A percentile compares a stretch with the other conserved stretches of the same genome.
Evolutionary conservation across 2,113 vertebrate genomes (phyloP).

Genomic region (Oryzias melastigma): DNA sequence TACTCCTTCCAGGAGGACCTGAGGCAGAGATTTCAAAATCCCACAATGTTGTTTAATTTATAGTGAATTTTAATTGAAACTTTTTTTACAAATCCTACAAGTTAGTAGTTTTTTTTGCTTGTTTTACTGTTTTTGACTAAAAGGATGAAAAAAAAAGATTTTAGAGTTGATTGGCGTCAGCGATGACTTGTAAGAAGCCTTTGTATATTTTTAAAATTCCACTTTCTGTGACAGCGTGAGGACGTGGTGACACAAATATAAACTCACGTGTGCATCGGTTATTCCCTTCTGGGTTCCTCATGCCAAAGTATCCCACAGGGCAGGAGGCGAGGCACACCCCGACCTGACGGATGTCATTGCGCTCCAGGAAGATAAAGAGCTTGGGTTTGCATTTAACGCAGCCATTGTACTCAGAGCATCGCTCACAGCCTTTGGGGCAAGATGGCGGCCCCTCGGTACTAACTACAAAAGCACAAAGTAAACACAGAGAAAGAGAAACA

Average conservation of each 20-base stretch:
- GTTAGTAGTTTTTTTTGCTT: too few relatives aligned
- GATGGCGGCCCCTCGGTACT: conserved; percentile 88
- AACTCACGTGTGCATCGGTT: conserved; percentile 98
- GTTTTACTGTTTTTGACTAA: too few relatives aligned
- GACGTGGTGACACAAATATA: conserved; percentile 5
- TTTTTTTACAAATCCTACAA: too few relatives aligned
- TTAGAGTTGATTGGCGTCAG: too few relatives aligned
- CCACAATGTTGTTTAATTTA: too few relatives aligned
- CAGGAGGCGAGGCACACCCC: conserved; percentile 94
- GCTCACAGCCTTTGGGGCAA: conserved; percentile 93
- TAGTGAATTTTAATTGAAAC: too few relatives aligned
- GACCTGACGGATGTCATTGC: conserved; percentile 93
- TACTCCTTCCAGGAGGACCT: too few relatives aligned
- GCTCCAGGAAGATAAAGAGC: conserved; percentile 96
- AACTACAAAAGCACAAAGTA: conserved; percentile 74
- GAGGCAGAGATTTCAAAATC: too few relatives aligned
- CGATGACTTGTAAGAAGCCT: too few relatives aligned
- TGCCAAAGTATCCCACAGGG: conserved; percentile 92
- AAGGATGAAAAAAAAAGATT: too few relatives aligned
- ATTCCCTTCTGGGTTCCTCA: conserved; percentile 95
- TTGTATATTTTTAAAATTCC: too few relatives aligned
- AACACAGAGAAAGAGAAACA: conserved; percentile 21
- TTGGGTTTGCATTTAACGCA: conserved; percentile 94
- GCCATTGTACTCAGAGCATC: conserved; percentile 96
- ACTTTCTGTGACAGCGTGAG: background rate